These are phyloP conservation scores for Petrosia ficiformis DNA, from an alignment of 37 sponge, comb jelly and placozoan genomes.

Conservation along the genomic window DNA sequence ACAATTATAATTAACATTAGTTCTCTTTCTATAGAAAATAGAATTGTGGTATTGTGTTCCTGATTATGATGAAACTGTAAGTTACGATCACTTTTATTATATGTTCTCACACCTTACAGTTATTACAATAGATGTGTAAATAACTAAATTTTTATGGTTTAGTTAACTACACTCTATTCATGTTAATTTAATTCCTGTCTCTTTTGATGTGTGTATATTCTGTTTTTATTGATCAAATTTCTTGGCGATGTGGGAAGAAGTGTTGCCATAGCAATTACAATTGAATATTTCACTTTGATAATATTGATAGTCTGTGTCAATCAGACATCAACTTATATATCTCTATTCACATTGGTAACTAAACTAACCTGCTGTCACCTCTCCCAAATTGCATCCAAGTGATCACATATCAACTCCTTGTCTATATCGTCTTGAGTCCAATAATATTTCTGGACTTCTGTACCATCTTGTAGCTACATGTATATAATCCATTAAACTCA, in stretches of 20 bases:
- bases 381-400: slow-evolving; percentile 95
- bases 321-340: background rate
- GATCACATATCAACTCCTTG: slow-evolving; percentile 99
- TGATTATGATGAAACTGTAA: background rate
- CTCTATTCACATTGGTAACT: too few relatives aligned
- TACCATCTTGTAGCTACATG: slow-evolving; percentile 99
- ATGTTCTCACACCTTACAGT: too few relatives aligned
- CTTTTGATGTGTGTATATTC: slow-evolving; percentile 77
- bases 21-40: slow-evolving; percentile 43
- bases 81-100: too few relatives aligned
- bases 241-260: slow-evolving; percentile 70
- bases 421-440: slow-evolving; percentile 88
- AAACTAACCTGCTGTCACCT: slow-evolving; percentile 71
- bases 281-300: slow-evolving; percentile 69
- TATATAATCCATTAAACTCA: slow-evolving; percentile 76
- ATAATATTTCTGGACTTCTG: slow-evolving; percentile 94
- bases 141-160: too few relatives aligned
- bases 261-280: slow-evolving; percentile 70
- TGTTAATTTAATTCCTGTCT: too few relatives aligned
- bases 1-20: too few relatives aligned
- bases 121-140: too few relatives aligned
- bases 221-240: slow-evolving; percentile 68
- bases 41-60: slow-evolving; percentile 37
- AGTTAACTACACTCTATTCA: too few relatives aligned
- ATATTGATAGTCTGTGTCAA: background rate